Conservation (phyloP, 1,140 invertebrate genomes). For the Lanistes nyassanus region DNA sequence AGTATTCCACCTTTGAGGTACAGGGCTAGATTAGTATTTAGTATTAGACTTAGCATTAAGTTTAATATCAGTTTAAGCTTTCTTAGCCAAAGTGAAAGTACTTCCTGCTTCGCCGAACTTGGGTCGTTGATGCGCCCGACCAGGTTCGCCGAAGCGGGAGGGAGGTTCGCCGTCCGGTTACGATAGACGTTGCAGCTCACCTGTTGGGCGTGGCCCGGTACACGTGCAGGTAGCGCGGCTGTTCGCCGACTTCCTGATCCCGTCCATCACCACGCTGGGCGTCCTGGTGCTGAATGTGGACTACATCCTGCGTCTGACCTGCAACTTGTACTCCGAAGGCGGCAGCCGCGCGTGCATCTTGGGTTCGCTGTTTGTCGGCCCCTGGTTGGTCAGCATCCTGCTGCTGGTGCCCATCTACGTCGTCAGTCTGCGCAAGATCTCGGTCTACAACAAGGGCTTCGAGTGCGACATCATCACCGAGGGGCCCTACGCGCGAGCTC, state of each 20-base stretch:
- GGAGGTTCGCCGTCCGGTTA: too few species aligned
- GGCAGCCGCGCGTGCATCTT: conserved; percentile 18
- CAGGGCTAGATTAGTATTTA: too few species aligned
- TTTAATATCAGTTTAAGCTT: too few species aligned
- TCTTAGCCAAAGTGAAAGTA: too few species aligned
- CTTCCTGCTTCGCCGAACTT: too few species aligned
- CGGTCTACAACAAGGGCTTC: conserved; percentile 2
- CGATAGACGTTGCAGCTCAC: too few species aligned
- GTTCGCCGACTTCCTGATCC: conserved; percentile 35
- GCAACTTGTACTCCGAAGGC: conserved; percentile 28
- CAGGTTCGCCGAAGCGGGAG: too few species aligned
- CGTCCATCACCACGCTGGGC: conserved; percentile 32
- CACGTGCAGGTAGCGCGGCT: conserved; percentile 23
- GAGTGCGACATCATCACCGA: conserved; percentile 25
- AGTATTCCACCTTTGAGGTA: too few species aligned
- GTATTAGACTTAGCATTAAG: too few species aligned
- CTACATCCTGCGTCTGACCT: conserved; percentile 31
- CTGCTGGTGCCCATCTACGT: conserved; percentile 33
- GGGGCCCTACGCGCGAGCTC: conserved; percentile 18
- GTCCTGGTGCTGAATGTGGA: conserved; percentile 32
- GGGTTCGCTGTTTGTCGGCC: conserved; percentile 23
- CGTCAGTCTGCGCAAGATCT: conserved; percentile 23
- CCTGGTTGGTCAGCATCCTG: conserved; percentile 29
- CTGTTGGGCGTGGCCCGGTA: too few species aligned
- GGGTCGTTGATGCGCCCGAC: too few species aligned